These are phyloP conservation scores for Cirrhinus mrigala DNA, from an alignment of 2,797 vertebrate species.

Conservation along the genomic window DNA sequence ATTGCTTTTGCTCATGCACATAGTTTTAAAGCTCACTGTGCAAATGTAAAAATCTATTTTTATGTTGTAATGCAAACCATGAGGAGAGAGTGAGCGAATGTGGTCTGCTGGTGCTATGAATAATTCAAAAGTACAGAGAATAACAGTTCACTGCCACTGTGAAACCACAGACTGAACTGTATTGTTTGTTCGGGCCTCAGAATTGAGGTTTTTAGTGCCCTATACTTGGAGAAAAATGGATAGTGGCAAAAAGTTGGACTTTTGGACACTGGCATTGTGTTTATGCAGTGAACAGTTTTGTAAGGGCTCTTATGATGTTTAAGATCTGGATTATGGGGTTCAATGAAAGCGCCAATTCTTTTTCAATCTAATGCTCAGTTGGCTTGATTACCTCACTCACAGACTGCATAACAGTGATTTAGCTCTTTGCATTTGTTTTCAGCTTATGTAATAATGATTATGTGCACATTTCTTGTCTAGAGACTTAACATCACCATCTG, in stretches of 20 bases:
- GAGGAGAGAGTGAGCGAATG: not conserved
- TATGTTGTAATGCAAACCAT: not conserved
- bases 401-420: not conserved
- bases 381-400: slow-evolving; percentile 6
- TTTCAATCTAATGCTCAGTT: not conserved
- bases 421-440: not conserved
- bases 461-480: not conserved
- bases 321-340: slow-evolving; percentile 3
- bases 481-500: not conserved
- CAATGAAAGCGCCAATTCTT: not conserved
- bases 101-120: slow-evolving; percentile 37
- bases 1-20: not conserved
- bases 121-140: slow-evolving; percentile 50
- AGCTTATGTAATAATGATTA: not conserved
- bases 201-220: not conserved
- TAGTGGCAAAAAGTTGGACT: not conserved
- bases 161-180: not conserved
- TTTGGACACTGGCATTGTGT: not conserved
- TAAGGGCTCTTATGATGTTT: not conserved
- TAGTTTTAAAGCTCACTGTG: not conserved
- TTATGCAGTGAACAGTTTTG: not conserved
- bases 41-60: not conserved
- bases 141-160: slow-evolving; percentile 18
- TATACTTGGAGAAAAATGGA: not conserved
- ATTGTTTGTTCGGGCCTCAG: not conserved